Percentiles rank a stretch among this genome's conserved stretches.
Conservation (phyloP, 1,140 invertebrate species). For the Chymomyza costata region DNA sequence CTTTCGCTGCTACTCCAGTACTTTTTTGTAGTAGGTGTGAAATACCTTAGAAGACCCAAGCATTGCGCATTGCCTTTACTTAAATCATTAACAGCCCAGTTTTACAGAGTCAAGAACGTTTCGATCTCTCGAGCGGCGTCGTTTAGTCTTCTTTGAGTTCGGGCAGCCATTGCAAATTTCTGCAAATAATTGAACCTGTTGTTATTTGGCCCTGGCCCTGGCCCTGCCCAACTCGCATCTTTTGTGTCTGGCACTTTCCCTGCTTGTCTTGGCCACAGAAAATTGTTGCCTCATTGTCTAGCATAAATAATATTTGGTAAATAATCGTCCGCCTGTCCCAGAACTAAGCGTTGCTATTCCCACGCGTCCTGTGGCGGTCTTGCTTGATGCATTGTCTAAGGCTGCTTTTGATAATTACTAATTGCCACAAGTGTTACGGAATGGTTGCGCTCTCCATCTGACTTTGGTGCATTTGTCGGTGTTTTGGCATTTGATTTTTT, state of each 20-base stretch:
- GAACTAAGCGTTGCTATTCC: constrained; percentile 46
- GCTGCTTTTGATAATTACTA: constrained; percentile 50
- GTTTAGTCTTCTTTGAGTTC: constrained; percentile 25
- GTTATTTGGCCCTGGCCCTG: constrained; percentile 27
- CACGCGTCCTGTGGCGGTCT: constrained; percentile 40
- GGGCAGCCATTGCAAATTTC: constrained; percentile 31
- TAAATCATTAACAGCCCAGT: no score
- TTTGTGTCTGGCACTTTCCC: not conserved
- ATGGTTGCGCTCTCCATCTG: constrained; percentile 17
- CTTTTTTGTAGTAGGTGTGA: constrained; percentile 57
- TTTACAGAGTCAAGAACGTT: no score
- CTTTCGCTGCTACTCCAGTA: constrained; percentile 5
- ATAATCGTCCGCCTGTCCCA: constrained; percentile 21
- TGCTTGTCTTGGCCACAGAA: no score
- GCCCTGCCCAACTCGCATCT: constrained; percentile 2
- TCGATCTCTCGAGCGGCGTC: no score
- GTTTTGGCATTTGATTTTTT: constrained; percentile 62
- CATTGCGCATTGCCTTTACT: not conserved
- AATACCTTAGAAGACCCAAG: constrained; percentile 13
- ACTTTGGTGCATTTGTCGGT: constrained; percentile 51
- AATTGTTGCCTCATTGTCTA: constrained; percentile 56
- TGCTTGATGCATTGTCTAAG: constrained; percentile 40
- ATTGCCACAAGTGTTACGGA: constrained; percentile 69
- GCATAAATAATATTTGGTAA: constrained; percentile 59
- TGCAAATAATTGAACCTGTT: constrained; percentile 67